phyloP scores from a whole-genome alignment of 2,797 vertebrate genomes.

The Falco peregrinus region DNA sequence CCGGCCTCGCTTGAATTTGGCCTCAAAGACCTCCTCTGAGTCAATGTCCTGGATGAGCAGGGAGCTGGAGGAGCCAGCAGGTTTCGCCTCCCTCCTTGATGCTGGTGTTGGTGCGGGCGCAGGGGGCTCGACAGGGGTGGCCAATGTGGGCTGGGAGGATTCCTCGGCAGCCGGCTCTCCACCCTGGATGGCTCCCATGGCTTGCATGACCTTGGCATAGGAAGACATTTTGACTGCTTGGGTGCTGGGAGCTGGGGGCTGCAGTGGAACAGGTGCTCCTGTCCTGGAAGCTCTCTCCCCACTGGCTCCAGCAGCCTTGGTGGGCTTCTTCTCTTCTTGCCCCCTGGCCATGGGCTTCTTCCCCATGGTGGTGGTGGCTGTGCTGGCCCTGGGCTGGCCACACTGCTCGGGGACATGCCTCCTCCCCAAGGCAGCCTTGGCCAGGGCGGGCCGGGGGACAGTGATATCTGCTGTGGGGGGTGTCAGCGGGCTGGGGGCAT shows the following conservation, averaged over 20 bases:
- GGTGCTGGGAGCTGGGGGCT: neutral
- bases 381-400: neutral
- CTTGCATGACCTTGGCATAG: conserved; percentile 94
- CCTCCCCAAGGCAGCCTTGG: conserved; percentile 28
- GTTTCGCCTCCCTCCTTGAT: neutral
- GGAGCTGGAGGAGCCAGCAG: conserved; percentile 51
- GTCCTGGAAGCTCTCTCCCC: neutral
- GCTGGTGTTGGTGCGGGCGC: neutral
- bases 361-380: neutral
- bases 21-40: conserved; percentile 93
- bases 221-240: conserved; percentile 77
- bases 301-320: neutral
- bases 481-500: conserved; percentile 68
- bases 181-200: conserved; percentile 77
- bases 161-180: neutral
- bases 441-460: accelerated
- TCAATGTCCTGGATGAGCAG: conserved; percentile 85
- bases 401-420: neutral
- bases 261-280: neutral
- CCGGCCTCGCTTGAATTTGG: conserved; percentile 90
- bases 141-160: neutral
- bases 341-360: neutral
- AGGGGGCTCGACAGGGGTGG: neutral
- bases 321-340: conserved; percentile 1
- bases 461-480: conserved; percentile 58